Base-by-base conservation (phyloP, 2,797 vertebrate species). In the Trachops cirrhosus region DNA sequence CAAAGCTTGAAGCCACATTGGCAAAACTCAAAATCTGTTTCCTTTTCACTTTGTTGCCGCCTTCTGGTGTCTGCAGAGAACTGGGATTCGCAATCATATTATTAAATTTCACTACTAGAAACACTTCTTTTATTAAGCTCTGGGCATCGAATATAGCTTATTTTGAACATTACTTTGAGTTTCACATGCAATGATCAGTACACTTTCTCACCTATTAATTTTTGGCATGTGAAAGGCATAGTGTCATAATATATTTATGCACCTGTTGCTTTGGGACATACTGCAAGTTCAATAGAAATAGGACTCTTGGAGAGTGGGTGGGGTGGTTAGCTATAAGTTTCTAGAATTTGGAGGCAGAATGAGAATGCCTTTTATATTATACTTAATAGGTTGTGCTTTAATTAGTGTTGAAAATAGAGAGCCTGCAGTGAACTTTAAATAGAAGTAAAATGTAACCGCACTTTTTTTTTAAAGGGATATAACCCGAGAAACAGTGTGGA, bases 111-210 rank as follows among this genome's bases (percentile, higher is more conserved):
- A 64, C 5, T 26, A 50, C 70, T 78, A 46, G 32, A 85, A 93
- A 48, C 22, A 62, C 11, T 46, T 46, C 62, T 82, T 29, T 89
- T 32, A 67, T 57, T 52, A 89, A 88, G 6, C 9, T 64, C 44
- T 87, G 15, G 18, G 1, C 15, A 78, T 59, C 34, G 52, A 95
- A 39, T 48, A 44, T 6, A 22, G 29, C 26, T 87, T 87, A 71
- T 54, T 94, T 93, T 83, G n/a, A 71, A 91, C n/a, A 95, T 86
- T 70, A 67, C 29, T 91, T 89, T n/a, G 29, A 86, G 32, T 87
- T 95, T 67, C 29, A 78, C 39, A 32, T 90, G 67, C 78, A 64
- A 24, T 62, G 41, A 78, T 62, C 46, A 91, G 29, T 77, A 83
- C 9, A 75, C 15, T 80, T 71, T 85, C 26, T 50, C 48, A 37